Conservation (phyloP, 2,888 invertebrate genomes). For the Iselma pallidipennis region DNA sequence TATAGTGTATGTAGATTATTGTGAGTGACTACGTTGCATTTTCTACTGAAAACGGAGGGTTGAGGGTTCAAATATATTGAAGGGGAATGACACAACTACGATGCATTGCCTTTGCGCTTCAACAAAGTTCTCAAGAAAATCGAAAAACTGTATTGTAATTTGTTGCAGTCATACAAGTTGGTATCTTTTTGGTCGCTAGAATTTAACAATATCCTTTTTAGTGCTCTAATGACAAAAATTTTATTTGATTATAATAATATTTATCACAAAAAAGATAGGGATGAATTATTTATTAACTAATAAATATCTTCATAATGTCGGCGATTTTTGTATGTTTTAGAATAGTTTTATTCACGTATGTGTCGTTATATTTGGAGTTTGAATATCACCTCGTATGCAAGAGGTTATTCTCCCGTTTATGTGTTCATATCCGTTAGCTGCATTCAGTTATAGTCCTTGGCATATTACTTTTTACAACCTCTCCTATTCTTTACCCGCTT, state of each 20-base stretch:
- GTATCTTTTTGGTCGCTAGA: not conserved
- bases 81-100: slow-evolving; percentile 3
- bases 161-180: not conserved
- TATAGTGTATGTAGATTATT: slow-evolving; percentile 8
- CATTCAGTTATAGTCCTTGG: slow-evolving; percentile 51
- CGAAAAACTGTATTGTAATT: slow-evolving; percentile 1
- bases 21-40: slow-evolving; percentile 3
- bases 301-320: slow-evolving; percentile 9
- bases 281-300: too few species aligned
- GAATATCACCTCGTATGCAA: slow-evolving; percentile 48
- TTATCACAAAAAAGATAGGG: too few species aligned
- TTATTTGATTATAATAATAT: too few species aligned
- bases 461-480: slow-evolving; percentile 50
- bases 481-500: slow-evolving; percentile 40
- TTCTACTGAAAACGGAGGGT: slow-evolving; percentile 9
- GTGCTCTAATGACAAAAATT: not conserved
- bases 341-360: slow-evolving; percentile 41
- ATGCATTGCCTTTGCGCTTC: not conserved
- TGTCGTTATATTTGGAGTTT: slow-evolving; percentile 41
- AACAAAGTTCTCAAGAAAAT: slow-evolving; percentile 1
- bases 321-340: slow-evolving; percentile 24
- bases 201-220: not conserved
- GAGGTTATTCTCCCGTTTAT: slow-evolving; percentile 52
- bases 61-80: slow-evolving; percentile 13
- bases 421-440: slow-evolving; percentile 54